These are phyloP conservation scores for Peromyscus maniculatus DNA, from an alignment of 2,113 vertebrate genomes.

Conservation along the genomic window DNA sequence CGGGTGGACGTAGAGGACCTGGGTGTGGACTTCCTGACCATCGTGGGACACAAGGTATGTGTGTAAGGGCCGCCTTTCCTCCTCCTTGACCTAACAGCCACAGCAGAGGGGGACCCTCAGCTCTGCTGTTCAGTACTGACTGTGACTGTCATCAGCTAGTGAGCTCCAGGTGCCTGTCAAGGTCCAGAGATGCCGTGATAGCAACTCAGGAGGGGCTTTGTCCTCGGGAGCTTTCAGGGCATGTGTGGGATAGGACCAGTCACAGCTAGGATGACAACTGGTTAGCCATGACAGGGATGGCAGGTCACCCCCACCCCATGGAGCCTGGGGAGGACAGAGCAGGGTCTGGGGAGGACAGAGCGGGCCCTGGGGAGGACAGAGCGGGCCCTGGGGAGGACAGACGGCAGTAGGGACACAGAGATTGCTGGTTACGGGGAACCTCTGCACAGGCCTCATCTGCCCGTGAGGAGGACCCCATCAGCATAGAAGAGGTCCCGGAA, in stretches of 20 bases:
- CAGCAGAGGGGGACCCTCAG: fast-evolving
- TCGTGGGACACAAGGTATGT: slow-evolving; percentile 97
- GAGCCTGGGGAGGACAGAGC: fast-evolving
- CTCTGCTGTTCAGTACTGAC: fast-evolving
- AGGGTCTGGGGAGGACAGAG: fast-evolving
- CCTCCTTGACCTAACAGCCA: fast-evolving
- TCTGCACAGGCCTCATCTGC: not conserved
- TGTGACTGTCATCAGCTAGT: fast-evolving
- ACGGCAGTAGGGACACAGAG: fast-evolving
- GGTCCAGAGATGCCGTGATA: not conserved
- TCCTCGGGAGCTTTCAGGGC: not conserved
- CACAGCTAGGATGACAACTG: not conserved
- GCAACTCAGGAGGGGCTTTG: not conserved
- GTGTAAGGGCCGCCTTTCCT: not conserved
- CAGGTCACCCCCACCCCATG: not conserved
- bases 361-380: no score
- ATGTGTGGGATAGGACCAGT: no score
- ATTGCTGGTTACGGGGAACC: not conserved
- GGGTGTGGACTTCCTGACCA: slow-evolving; percentile 95
- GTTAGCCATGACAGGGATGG: fast-evolving
- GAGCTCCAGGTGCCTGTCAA: fast-evolving
- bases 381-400: not conserved
- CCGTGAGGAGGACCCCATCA: not conserved
- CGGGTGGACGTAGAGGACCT: slow-evolving; percentile 92
- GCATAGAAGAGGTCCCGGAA: fast-evolving